Conservation (phyloP, 2,113 vertebrate species). For the Peromyscus polionotus region DNA sequence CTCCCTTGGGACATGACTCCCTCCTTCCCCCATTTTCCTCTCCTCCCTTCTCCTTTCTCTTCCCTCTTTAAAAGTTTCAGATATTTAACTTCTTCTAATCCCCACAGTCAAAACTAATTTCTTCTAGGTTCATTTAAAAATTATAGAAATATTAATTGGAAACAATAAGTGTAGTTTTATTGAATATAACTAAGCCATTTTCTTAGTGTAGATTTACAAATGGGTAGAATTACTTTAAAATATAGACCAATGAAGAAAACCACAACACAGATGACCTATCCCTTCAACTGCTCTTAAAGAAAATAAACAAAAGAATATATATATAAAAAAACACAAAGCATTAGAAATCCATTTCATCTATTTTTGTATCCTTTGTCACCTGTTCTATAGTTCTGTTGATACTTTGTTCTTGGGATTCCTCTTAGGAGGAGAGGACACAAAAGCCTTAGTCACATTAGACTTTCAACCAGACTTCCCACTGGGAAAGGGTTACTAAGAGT, state of each 20-base stretch:
- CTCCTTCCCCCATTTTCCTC: not conserved
- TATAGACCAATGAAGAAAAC: not conserved
- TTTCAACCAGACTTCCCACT: not conserved
- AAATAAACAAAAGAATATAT: slow-evolving; percentile 16
- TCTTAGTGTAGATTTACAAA: not conserved
- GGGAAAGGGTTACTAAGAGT: not conserved
- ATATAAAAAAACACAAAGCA: not conserved
- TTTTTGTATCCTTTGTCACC: not conserved
- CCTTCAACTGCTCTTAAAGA: not conserved
- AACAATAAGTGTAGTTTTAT: not conserved
- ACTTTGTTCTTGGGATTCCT: not conserved
- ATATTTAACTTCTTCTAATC: not conserved
- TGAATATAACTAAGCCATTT: not conserved
- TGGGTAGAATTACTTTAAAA: not conserved
- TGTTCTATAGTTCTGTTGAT: not conserved
- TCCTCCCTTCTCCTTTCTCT: not conserved
- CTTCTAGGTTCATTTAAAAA: not conserved
- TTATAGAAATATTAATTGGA: not conserved
- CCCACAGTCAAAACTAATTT: not conserved
- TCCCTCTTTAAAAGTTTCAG: not conserved
- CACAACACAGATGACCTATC: not conserved
- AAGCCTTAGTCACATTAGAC: not conserved
- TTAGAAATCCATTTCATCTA: not conserved
- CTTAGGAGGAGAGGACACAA: not conserved
- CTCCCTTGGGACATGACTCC: not conserved